These are phyloP conservation scores for Gracilinanus agilis DNA, from an alignment of 2,113 vertebrate species.

Conservation along the genomic window DNA sequence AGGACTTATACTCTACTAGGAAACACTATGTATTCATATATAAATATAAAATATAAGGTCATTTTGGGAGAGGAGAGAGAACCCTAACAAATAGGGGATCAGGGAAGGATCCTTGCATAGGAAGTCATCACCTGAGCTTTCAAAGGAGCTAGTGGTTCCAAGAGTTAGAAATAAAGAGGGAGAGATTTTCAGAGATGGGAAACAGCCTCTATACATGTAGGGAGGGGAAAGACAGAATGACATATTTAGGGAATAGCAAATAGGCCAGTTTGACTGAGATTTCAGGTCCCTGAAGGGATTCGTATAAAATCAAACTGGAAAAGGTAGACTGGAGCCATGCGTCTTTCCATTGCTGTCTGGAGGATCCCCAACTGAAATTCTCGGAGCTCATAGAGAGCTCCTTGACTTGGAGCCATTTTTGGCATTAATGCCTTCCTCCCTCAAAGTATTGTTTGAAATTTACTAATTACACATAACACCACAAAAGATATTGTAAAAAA, in stretches of 20 bases:
- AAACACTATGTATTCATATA: neutral
- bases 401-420: neutral
- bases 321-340: neutral
- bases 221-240: neutral
- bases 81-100: neutral
- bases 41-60: neutral
- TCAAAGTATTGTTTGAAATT: neutral
- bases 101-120: neutral
- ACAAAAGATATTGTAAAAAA: neutral
- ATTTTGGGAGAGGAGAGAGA: neutral
- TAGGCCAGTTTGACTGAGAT: neutral
- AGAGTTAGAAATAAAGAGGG: neutral
- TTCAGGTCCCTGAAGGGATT: neutral
- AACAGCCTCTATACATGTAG: neutral
- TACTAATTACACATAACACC: neutral
- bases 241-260: neutral
- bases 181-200: neutral
- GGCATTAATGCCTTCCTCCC: neutral
- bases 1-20: neutral
- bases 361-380: neutral
- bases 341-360: neutral
- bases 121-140: neutral
- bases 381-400: neutral
- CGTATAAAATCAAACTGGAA: neutral
- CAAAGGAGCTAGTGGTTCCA: neutral